Base-by-base conservation (phyloP, 2,888 invertebrate species). In the Loripinus fragilis region DNA sequence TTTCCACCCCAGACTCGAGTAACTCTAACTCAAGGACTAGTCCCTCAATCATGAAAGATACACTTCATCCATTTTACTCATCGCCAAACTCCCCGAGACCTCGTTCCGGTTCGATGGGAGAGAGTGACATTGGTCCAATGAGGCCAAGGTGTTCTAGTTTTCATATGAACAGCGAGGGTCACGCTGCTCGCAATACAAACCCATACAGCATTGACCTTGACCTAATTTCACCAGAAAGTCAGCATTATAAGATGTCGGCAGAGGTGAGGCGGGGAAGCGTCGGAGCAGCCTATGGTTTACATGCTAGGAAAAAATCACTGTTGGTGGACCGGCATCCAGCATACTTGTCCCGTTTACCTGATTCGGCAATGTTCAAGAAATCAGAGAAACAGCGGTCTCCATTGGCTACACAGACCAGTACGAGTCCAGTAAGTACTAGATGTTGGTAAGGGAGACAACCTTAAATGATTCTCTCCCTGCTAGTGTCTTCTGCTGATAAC, bases 101-200 rank as follows among this genome's bases (percentile, higher is more conserved):
- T 17, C 78, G 91, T 23, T 90, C 90, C 7, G 89, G 88, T 15
- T 90, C 90, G 0, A 87, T 90, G 71, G 88, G 88, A 25, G 90
- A 90, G n/a, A 89, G 89, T 25, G 89, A 89, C 55, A 84, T 84
- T 30, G 81, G 78, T 28, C 86, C 86, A 28, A 86, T 89, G 83
- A 83, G 91, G n/a, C 89, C 89, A 5, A 82, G 91, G 15, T 91
- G 91, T 75, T 90, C 90, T 67, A 91, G 91, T 83, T 90, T 90
- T 69, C 91, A 91, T 73, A 76, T 90, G 71, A 90, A 90, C 81
- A 89, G 90, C 67, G 91, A 91, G 65, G 90, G 90, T 3, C 79
- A 87, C 38, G 90, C 90, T 17, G 87, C 90, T 8, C 84, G 89
- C 8, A 83, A 83, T 52, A 72, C 86, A 1, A 82, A 86, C 23